Conservation (phyloP, 2,888 invertebrate species). For the Microctonus brassicae region DNA sequence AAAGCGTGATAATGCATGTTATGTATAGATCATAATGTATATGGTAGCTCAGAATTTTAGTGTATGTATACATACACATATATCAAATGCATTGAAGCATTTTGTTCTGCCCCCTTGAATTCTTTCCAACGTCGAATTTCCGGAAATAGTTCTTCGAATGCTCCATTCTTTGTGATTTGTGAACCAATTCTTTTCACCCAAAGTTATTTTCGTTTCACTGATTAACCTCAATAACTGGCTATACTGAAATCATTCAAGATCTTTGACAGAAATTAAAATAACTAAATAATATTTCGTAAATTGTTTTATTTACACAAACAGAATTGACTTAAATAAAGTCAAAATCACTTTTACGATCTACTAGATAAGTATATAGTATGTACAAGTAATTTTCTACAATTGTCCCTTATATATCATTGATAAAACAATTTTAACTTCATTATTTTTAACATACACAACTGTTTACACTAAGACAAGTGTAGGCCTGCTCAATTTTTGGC, state of each 20-base stretch:
- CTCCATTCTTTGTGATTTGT: not conserved
- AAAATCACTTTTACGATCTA: not conserved
- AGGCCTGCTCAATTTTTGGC: conserved; percentile 63
- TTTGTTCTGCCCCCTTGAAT: not conserved
- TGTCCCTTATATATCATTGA: not conserved
- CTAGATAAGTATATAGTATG: not conserved
- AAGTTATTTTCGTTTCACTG: conserved; percentile 1
- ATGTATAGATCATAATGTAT: not conserved
- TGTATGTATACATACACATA: not conserved
- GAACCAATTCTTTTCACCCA: not conserved
- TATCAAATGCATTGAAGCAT: not conserved
- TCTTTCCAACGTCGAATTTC: not conserved
- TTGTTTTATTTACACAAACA: not conserved
- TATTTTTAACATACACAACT: conserved; percentile 60
- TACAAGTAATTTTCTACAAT: not conserved
- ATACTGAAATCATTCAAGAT: not conserved
- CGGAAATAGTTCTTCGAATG: not conserved
- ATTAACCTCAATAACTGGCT: not conserved
- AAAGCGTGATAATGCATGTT: not conserved
- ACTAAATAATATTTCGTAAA: not conserved
- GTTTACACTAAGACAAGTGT: conserved; percentile 62
- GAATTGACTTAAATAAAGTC: not conserved
- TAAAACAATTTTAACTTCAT: not conserved
- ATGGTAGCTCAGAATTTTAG: not conserved
- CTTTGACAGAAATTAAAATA: not conserved